Evolutionary conservation across 1,140 invertebrate species (phyloP).

Genomic region (Aplysia californica): DNA sequence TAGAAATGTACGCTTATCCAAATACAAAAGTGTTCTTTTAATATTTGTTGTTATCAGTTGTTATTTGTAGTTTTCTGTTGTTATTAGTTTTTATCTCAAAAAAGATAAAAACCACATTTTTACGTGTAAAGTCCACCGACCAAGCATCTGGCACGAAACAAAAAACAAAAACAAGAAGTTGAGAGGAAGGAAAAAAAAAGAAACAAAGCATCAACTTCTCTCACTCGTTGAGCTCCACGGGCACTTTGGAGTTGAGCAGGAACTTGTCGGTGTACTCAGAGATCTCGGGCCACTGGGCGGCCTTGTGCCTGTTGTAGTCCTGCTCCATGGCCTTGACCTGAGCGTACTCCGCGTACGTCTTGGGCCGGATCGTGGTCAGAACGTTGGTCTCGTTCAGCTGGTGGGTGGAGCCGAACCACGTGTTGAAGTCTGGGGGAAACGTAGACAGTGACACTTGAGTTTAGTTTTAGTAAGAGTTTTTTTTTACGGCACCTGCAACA

Average conservation of each 20-base stretch:
- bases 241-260: slow-evolving; percentile 38
- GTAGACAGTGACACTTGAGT: no score
- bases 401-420: slow-evolving; percentile 61
- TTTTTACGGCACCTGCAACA: no score
- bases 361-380: slow-evolving; percentile 54
- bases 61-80: no score
- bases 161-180: neutral
- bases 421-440: slow-evolving; percentile 48
- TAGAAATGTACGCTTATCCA: no score
- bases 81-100: neutral
- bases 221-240: slow-evolving; percentile 51
- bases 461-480: no score
- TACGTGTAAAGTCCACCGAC: no score
- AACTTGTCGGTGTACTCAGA: slow-evolving; percentile 63
- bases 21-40: no score
- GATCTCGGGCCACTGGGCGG: slow-evolving; percentile 51
- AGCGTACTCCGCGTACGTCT: slow-evolving; percentile 54
- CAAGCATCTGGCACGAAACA: no score
- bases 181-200: neutral
- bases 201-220: neutral
- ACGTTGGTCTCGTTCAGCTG: slow-evolving; percentile 58
- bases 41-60: no score
- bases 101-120: neutral
- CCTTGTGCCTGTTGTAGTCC: slow-evolving; percentile 11
- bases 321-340: slow-evolving; percentile 37